Conservation (phyloP, 2,797 vertebrate genomes). For the Florisuga fusca region DNA sequence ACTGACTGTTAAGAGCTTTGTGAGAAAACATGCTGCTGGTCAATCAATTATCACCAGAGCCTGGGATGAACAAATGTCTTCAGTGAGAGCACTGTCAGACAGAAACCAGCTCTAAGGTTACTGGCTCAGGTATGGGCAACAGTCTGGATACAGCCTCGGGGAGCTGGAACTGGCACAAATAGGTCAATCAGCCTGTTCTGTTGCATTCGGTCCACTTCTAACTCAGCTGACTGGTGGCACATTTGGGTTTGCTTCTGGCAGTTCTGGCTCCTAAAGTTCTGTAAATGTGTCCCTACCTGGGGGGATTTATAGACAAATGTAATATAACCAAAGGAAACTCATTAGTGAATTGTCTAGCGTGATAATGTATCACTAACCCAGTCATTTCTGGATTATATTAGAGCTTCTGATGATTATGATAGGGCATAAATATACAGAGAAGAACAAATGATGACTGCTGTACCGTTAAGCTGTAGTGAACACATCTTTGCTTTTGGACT, state of each 20-base stretch:
- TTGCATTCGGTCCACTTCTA: background rate
- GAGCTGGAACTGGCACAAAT: background rate
- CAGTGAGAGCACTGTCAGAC: background rate
- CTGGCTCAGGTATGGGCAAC: fast-evolving
- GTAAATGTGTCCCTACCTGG: fast-evolving
- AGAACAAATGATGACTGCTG: background rate
- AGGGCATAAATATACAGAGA: background rate
- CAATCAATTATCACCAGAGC: fast-evolving
- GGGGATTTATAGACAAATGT: background rate
- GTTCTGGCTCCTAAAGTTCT: background rate
- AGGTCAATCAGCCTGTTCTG: fast-evolving
- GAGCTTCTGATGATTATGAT: background rate
- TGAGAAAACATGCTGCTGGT: background rate
- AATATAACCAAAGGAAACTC: background rate
- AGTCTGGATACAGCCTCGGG: background rate
- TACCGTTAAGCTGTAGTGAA: background rate
- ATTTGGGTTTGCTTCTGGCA: background rate
- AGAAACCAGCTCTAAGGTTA: background rate
- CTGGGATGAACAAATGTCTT: background rate
- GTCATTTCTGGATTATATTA: background rate
- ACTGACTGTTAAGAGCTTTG: background rate
- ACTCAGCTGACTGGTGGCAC: background rate
- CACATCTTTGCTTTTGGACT: background rate
- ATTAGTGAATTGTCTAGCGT: background rate
- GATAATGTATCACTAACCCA: background rate